Conservation (phyloP, 2,888 invertebrate genomes). For the Dastarcus helophoroides region DNA sequence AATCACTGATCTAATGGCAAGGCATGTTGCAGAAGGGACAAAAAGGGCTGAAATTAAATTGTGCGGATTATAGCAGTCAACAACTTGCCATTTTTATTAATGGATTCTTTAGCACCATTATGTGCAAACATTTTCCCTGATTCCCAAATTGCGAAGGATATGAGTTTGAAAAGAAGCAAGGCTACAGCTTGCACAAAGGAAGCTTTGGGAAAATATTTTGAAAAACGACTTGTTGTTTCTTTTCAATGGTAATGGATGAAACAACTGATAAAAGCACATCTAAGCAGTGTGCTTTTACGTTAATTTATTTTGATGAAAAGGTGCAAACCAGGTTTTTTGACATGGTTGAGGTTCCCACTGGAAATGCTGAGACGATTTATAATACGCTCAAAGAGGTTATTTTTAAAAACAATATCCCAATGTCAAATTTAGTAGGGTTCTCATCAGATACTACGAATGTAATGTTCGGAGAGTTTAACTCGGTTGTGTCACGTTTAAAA, state of each 20-base stretch:
- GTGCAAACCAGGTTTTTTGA: conserved; percentile 1
- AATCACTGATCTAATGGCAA: too few relatives aligned
- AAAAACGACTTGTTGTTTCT: too few relatives aligned
- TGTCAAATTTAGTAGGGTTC: too few relatives aligned
- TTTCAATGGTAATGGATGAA: conserved; percentile 2
- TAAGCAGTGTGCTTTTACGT: conserved; percentile 11
- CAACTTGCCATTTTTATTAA: conserved; percentile 11
- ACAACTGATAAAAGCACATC: conserved; percentile 9
- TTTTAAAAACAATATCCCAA: conserved; percentile 1
- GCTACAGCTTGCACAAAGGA: too few relatives aligned
- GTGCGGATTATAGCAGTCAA: conserved; percentile 10
- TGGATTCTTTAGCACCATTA: conserved; percentile 12
- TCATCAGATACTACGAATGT: too few relatives aligned
- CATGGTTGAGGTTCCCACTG: too few relatives aligned
- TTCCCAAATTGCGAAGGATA: too few relatives aligned
- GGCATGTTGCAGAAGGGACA: too few relatives aligned
- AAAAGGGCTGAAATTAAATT: conserved; percentile 11
- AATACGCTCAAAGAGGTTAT: too few relatives aligned
- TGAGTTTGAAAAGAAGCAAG: too few relatives aligned
- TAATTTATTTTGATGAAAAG: conserved; percentile 1
- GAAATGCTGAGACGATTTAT: too few relatives aligned
- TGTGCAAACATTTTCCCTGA: conserved; percentile 9
- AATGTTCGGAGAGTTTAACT: conserved; percentile 1
- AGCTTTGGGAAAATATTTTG: too few relatives aligned
- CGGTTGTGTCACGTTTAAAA: neutral